Evolutionary conservation across 2,797 vertebrate genomes (phyloP).

Genomic region (Glossophaga mutica): DNA sequence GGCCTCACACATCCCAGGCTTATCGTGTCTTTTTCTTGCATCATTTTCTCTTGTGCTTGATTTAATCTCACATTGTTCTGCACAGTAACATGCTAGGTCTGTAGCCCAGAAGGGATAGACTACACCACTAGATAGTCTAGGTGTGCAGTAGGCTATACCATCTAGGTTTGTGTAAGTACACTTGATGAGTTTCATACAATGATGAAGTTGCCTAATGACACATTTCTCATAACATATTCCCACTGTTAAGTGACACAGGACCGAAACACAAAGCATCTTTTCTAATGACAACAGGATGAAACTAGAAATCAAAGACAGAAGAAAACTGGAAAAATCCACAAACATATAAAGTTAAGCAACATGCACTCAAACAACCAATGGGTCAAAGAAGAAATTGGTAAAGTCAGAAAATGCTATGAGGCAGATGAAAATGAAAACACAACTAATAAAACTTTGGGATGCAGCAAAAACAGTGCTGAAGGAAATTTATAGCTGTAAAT

Average conservation of each 20-base stretch:
- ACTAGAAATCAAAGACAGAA: not conserved
- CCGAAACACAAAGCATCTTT: not conserved
- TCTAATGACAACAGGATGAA: not conserved
- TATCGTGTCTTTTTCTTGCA: not conserved
- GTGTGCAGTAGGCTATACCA: not conserved
- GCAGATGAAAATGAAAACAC: not conserved
- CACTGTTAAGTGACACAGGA: not conserved
- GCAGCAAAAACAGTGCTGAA: not conserved
- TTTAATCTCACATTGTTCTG: not conserved
- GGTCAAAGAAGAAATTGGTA: not conserved
- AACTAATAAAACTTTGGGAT: not conserved
- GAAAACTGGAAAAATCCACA: not conserved
- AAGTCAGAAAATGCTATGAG: not conserved
- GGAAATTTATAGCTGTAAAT: not conserved
- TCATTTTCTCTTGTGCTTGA: not conserved
- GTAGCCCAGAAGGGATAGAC: not conserved
- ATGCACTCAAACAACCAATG: not conserved
- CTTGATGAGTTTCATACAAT: not conserved
- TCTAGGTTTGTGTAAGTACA: not conserved
- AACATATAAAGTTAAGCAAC: not conserved
- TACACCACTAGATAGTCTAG: not conserved
- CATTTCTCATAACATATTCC: not conserved
- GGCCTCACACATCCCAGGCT: not conserved
- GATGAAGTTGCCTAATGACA: not conserved
- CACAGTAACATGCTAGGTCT: not conserved